Evolutionary conservation across 2,888 invertebrate species (phyloP), one percentile per base, ranked within the genome.

Genomic region (Griposia aprilina): DNA sequence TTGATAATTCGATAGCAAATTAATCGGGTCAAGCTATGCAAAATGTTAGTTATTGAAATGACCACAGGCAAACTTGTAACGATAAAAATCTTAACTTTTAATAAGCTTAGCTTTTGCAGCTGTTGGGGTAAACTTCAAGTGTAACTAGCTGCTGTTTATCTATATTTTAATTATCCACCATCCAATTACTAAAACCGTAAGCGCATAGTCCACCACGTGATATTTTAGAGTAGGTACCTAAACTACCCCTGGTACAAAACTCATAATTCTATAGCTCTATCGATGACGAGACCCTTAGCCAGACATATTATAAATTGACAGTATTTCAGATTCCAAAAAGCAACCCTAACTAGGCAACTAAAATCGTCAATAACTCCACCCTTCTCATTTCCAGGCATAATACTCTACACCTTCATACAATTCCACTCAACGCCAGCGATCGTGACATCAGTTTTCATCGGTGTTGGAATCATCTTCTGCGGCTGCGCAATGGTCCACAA

Each of bases 401-500:
- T 99, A 90, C 97, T 99, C 82, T 99, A 99, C 96, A 98, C 99
- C 2, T 98, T 99, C 95, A 98, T 99, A 92, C 99, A 99, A 92
- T 99, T 99, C 96, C 98, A 98, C 91, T 98, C 99, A 36, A 98
- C 99, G 26, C 98, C 99, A 15, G 99, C 99, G 41, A 98, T 99
- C 88, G 98, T 99, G 75, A 99, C 99, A 26, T 98, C 98, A 88
- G 98, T 98, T 3, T 98, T 99, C 92, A 98, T 99, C 83, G 99
- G 99, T 17, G 97, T 99, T 30, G 99, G 99, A 3, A 98, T 99
- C 82, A 97, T 99, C 63, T 99, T 99, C 96, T 99, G 99, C 93
- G 98, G 99, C 87, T 98, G 98, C 90, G 99, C 99, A 41, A 98
- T 99, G 98, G 98, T 99, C 30, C 99, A 99, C 96, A 99, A 99